Base-by-base conservation (phyloP, 2,797 vertebrate genomes). In the Cynodonichthys magdalenae region DNA sequence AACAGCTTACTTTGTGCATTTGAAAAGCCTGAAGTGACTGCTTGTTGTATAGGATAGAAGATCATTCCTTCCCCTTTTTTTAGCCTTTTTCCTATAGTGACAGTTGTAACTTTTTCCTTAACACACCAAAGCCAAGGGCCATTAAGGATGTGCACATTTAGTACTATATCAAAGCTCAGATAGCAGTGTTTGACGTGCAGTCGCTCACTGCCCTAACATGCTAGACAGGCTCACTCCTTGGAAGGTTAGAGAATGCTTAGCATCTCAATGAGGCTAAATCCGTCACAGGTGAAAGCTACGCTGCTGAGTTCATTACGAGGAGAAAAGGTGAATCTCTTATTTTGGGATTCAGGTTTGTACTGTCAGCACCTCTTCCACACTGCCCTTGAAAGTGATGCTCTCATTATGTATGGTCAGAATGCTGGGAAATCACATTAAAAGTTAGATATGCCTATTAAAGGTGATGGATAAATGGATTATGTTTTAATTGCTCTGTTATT, bases 401-500 rank as follows among this genome's bases (percentile, higher is more conserved):
- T 81, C 72, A 90, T 89, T 89, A 88, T 76, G 63, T 63, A 59
- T 65, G 47, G 70, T 72, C 53, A 66, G 69, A 79, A 86, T 84
- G 77, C 71, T 51, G 74, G 66, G 65, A 76, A 86, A 81, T 77
- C 74, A 71, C 72, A 76, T 60, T 79, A 63, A 60, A 88, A 87
- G 88, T 89, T 85, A 84, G 81, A 89, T 86, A 87, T 91, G 80
- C 86, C 80, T 89, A 89, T 89, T 84, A 87, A 88, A 86, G 85
- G 77, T 88, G 87, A 88, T 81, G 71, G 75, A 87, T 90, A 86
- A 88, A 90, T 89, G 83, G 85, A 92, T 92, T 91, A 88, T 81
- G 60, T 79, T 86, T 88, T 91, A 88, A 91, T 90, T 90, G 78
- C 79, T 88, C 65, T 84, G 69, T 86, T 87, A 85, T 91, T 88